Conservation (phyloP, 92 coral and sea anemone species). For the Actinernus sp. region DNA sequence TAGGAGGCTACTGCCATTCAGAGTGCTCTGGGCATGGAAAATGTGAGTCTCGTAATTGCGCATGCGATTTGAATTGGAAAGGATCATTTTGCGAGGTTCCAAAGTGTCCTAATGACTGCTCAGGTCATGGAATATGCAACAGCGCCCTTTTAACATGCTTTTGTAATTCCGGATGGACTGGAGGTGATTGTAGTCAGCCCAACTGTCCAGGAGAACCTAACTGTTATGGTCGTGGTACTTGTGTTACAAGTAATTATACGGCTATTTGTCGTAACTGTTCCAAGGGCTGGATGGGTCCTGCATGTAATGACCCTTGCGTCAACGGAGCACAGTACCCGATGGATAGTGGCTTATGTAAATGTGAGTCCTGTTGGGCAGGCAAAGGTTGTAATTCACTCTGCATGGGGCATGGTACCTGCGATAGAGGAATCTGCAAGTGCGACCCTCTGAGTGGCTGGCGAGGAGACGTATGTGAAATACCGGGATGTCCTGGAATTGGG, state of each 20-base stretch:
- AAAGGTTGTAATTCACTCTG: conserved; percentile 88
- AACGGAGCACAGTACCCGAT: conserved; percentile 86
- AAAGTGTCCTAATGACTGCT: conserved; percentile 92
- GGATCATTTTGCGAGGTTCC: conserved; percentile 88
- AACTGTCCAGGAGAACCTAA: conserved; percentile 98
- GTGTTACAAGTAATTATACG: conserved; percentile 47
- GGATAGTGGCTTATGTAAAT: conserved; percentile 93
- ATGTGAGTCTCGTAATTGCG: conserved; percentile 69
- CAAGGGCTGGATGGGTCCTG: conserved; percentile 97
- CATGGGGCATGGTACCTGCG: conserved; percentile 85
- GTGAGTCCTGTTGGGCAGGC: conserved; percentile 96
- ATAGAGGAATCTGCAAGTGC: conserved; percentile 64
- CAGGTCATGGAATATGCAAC: conserved; percentile 96
- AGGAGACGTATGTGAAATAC: conserved; percentile 92
- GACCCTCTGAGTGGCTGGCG: conserved; percentile 94
- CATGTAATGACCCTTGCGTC: conserved; percentile 89
- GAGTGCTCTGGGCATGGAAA: conserved; percentile 88
- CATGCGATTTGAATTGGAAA: conserved; percentile 76
- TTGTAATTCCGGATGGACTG: conserved; percentile 98
- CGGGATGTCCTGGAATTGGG: conserved; percentile 94
- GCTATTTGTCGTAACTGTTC: conserved; percentile 84
- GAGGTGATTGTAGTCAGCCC: conserved; percentile 77
- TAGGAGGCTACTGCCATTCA: conserved; percentile 89
- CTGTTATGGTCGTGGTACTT: conserved; percentile 87
- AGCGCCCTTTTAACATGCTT: conserved; percentile 86